Evolutionary conservation across 2,797 vertebrate genomes (phyloP).

Genomic region (Nannoperca australis): DNA sequence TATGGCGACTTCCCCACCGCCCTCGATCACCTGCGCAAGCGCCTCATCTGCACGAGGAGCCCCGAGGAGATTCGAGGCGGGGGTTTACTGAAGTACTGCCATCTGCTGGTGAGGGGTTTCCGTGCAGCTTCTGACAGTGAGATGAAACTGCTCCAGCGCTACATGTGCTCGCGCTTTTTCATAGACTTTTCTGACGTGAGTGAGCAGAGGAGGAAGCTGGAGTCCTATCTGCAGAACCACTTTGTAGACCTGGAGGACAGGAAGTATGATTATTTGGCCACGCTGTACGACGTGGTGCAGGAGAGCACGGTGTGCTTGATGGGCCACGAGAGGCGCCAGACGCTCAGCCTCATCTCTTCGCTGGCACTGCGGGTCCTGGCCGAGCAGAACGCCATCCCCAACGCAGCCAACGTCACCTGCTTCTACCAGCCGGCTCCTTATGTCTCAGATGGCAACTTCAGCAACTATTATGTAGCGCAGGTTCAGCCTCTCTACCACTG

Average conservation of each 20-base stretch:
- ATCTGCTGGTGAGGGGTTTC: slow-evolving; percentile 97
- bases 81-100: slow-evolving; percentile 98
- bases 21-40: slow-evolving; percentile 95
- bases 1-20: slow-evolving; percentile 96
- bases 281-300: slow-evolving; percentile 93
- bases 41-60: slow-evolving; percentile 94
- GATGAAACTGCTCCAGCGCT: slow-evolving; percentile 97
- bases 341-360: slow-evolving; percentile 94
- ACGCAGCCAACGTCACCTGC: slow-evolving; percentile 97
- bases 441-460: slow-evolving; percentile 96
- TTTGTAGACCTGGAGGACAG: slow-evolving; percentile 97
- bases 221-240: slow-evolving; percentile 99
- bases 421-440: slow-evolving; percentile 99
- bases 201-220: slow-evolving; percentile 96
- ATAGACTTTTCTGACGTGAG: slow-evolving; percentile 95
- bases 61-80: slow-evolving; percentile 98
- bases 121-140: slow-evolving; percentile 89
- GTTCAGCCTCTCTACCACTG: slow-evolving; percentile 93
- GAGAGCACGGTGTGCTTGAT: slow-evolving; percentile 99
- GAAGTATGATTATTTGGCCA: slow-evolving; percentile 98
- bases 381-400: slow-evolving; percentile 96
- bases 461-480: slow-evolving; percentile 97
- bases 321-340: slow-evolving; percentile 97
- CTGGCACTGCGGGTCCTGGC: slow-evolving; percentile 94
- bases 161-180: slow-evolving; percentile 99